phyloP scores from a whole-genome alignment of 2,888 invertebrate genomes.

The Dynastes maya region DNA sequence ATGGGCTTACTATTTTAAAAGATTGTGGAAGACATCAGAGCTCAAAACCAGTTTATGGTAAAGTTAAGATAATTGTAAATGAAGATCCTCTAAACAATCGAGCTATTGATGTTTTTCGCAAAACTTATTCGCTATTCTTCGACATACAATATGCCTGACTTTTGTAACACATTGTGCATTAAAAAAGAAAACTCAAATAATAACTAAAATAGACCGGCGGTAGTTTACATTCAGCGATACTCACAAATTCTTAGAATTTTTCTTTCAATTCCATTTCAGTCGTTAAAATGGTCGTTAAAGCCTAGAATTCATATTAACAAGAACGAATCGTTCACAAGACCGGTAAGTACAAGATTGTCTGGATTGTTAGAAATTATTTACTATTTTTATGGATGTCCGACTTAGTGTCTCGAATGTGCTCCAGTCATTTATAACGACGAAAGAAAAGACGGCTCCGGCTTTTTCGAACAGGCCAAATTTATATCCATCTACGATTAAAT shows the following conservation, averaged over 20 bases:
- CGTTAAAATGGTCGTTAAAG: conserved; percentile 34
- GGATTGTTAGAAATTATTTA: conserved; percentile 47
- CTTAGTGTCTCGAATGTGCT: conserved; percentile 19
- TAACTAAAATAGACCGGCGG: too few species aligned
- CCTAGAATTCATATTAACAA: conserved; percentile 39
- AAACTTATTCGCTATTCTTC: too few species aligned
- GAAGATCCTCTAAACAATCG: too few species aligned
- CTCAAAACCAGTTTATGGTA: too few species aligned
- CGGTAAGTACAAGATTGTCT: conserved; percentile 36
- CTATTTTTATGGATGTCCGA: conserved; percentile 47
- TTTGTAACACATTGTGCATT: too few species aligned
- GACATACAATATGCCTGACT: too few species aligned
- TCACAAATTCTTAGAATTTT: conserved; percentile 23
- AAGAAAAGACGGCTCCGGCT: conserved; percentile 31
- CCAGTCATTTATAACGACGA: conserved; percentile 36
- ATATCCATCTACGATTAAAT: conserved; percentile 38
- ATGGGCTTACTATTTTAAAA: too few species aligned
- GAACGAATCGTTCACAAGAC: conserved; percentile 44
- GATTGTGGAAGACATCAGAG: too few species aligned
- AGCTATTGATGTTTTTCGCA: too few species aligned
- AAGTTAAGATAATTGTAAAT: too few species aligned
- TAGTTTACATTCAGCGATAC: background rate
- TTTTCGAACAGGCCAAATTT: conserved; percentile 41
- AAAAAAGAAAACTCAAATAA: too few species aligned
- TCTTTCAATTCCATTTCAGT: conserved; percentile 7